Evolutionary conservation across 2,113 vertebrate species (phyloP).

Genomic region (Austrofundulus limnaeus): DNA sequence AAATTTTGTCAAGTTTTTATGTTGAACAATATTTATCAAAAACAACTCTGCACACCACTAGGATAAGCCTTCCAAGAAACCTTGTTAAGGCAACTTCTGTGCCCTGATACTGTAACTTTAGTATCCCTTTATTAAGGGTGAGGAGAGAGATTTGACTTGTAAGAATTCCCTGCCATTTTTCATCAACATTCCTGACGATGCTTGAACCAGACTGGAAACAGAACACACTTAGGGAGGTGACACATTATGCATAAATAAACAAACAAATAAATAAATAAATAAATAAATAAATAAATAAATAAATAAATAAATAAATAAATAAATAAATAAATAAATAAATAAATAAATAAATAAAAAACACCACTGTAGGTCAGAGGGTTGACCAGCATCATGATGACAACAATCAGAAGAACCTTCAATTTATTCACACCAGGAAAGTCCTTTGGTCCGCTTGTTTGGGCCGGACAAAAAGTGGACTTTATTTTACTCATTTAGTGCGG

Average conservation of each 20-base stretch:
- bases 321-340: no score
- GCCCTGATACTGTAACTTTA: conserved; percentile 35
- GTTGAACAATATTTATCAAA: conserved; percentile 17
- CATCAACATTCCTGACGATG: conserved; percentile 72
- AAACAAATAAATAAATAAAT: no score
- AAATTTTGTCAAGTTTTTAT: conserved; percentile 13
- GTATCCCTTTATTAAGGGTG: conserved; percentile 36
- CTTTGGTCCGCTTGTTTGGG: no score
- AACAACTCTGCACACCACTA: background rate
- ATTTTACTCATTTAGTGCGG: no score
- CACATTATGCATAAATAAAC: no score
- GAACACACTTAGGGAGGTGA: conserved; percentile 61
- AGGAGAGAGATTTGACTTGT: conserved; percentile 45
- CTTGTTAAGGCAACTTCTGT: background rate
- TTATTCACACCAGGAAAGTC: no score
- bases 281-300: no score
- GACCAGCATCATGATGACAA: conserved; percentile 55
- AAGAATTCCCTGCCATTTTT: conserved; percentile 76
- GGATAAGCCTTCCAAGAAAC: background rate
- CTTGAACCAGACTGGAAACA: conserved; percentile 72
- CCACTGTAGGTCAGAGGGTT: conserved; percentile 54
- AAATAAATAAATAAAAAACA: no score
- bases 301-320: no score
- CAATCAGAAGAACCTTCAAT: conserved; percentile 27
- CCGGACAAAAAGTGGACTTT: no score